Conservation (phyloP, 2,888 invertebrate species). For the Exocentrus adspersus region DNA sequence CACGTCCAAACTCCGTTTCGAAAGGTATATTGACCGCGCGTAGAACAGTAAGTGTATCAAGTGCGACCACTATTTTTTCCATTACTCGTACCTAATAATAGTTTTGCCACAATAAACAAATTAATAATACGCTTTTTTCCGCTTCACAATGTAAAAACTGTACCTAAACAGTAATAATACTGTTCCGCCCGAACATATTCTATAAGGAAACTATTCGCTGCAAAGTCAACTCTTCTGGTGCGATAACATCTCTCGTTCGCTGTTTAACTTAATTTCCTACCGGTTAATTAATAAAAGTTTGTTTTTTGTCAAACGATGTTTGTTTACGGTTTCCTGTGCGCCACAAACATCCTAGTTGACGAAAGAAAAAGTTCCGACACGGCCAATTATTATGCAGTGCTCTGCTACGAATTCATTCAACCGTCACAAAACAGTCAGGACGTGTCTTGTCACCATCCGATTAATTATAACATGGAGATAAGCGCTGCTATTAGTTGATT, state of each 20-base stretch:
- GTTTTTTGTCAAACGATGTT: neutral
- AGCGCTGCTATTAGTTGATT: neutral
- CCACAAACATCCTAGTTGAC: neutral
- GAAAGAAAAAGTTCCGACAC: neutral
- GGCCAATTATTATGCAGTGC: neutral
- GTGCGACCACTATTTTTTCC: neutral
- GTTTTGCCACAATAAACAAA: neutral
- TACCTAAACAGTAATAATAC: neutral
- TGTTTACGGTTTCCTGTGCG: neutral
- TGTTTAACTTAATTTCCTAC: no score
- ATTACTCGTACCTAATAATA: neutral
- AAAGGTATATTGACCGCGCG: neutral
- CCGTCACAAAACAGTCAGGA: neutral
- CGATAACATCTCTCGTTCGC: no score
- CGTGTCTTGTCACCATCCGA: neutral
- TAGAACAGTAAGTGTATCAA: neutral
- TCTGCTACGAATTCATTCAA: neutral
- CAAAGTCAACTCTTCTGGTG: no score
- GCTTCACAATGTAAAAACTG: neutral
- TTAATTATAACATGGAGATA: conserved; percentile 1
- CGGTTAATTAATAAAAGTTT: no score
- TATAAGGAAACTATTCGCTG: no score
- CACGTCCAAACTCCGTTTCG: neutral
- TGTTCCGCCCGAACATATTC: no score
- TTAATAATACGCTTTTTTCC: neutral